phyloP scores from a whole-genome alignment of 1,140 invertebrate species.

The Drosophila busckii region DNA sequence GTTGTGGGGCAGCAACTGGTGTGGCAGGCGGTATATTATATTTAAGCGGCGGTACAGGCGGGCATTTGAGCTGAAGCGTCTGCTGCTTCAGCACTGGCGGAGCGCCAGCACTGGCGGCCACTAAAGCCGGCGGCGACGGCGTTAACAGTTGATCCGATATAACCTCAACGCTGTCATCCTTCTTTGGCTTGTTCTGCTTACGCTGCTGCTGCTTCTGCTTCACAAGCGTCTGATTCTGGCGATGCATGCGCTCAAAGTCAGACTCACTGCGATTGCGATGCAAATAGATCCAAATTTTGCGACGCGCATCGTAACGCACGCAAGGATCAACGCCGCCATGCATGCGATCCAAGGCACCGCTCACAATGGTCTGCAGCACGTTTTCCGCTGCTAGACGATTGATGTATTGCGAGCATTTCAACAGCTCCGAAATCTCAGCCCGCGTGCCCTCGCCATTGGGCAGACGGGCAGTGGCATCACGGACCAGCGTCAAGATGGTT shows the following conservation, averaged over 20 bases:
- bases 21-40: constrained; percentile 57
- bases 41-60: constrained; percentile 69
- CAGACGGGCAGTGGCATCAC: constrained; percentile 94
- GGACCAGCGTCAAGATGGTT: constrained; percentile 92
- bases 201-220: constrained; percentile 70
- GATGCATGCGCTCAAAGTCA: constrained; percentile 86
- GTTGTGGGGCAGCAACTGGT: constrained; percentile 7
- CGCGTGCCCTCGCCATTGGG: constrained; percentile 96
- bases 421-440: constrained; percentile 85
- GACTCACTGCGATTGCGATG: constrained; percentile 88
- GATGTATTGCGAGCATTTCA: constrained; percentile 87
- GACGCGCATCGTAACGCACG: constrained; percentile 92
- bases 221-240: constrained; percentile 62
- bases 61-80: constrained; percentile 44
- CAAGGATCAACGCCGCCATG: constrained; percentile 94
- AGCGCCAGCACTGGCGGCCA: constrained; percentile 20
- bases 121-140: constrained; percentile 55
- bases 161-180: constrained; percentile 21
- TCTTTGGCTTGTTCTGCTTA: constrained; percentile 56
- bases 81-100: constrained; percentile 8
- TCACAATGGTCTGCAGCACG: constrained; percentile 90
- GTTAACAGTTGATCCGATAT: too few species aligned
- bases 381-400: constrained; percentile 85
- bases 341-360: constrained; percentile 91
- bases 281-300: constrained; percentile 94